Evolutionary conservation across 2,113 vertebrate species (phyloP), one percentile per base, ranked within the genome.

Genomic region (Brevimyrus niger): DNA sequence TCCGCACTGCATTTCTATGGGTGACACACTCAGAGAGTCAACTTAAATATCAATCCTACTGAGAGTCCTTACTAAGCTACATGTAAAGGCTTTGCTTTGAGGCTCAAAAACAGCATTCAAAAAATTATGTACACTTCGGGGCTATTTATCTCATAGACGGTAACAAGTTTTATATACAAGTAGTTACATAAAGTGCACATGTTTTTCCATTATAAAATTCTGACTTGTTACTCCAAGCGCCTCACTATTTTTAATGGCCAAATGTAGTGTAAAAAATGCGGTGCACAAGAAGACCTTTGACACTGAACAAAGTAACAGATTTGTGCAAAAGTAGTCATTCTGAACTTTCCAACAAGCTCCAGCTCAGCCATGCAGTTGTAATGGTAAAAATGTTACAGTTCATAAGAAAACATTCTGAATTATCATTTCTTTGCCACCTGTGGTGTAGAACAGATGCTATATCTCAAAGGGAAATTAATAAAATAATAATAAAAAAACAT

Each of bases 1-100:
- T 96, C 96, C 5, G 91, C 95, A 27, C 94, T 92, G 90, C 97
- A 97, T 91, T 97, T 97, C 98, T 99, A 92, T 19, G 91, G 65
- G 87, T 0, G 48, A 3, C 46, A 9, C 42, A 48, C 46, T 44
- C 42, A 51, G 11, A 69, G 61, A 31, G 17, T 80, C 31, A 90
- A 55, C 11, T n/a, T 55, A 48, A 84, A 69, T 53, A 11, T 27
- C 31, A 42, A 13, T 47, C 82, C 27, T 44, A 38, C 44, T 46
- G 21, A 58, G n/a, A 10, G 35, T 80, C 10, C 31, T 35, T 35
- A 73, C 27, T 11, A 15, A 73, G 69, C 58, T 27, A 65, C 58
- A 65, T 65, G 8, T 65, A 65, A 65, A 65, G 58, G 58, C 23
- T n/a, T n/a, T 7, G 17, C 7, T 23, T 55, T 55, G 53, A 21